These are phyloP conservation scores for Halictus rubicundus DNA, from an alignment of 1,140 invertebrate species.

Conservation along the genomic window DNA sequence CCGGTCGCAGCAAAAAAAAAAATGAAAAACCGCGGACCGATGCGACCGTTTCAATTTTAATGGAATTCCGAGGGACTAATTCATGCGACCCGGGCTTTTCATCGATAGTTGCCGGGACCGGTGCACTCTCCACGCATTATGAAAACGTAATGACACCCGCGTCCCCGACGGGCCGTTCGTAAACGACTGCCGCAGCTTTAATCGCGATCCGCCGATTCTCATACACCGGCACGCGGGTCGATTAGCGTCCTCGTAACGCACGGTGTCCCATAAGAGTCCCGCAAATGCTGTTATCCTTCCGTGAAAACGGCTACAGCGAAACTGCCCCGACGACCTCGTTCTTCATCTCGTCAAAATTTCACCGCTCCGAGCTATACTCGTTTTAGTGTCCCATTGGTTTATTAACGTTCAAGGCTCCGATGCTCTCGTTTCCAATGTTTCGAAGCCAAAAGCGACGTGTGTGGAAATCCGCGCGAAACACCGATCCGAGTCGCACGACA, in stretches of 20 bases:
- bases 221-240: not conserved
- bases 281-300: no score
- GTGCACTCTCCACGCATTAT: not conserved
- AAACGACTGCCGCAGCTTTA: constrained; percentile 18
- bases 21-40: no score
- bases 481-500: no score
- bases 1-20: not conserved
- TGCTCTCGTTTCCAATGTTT: not conserved
- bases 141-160: constrained; percentile 22
- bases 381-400: not conserved
- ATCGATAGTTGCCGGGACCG: not conserved
- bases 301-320: no score
- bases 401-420: not conserved
- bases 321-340: no score
- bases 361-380: not conserved
- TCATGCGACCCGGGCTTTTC: not conserved
- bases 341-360: not conserved
- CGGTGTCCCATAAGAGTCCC: not conserved
- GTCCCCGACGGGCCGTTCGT: not conserved
- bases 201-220: constrained; percentile 8
- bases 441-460: not conserved
- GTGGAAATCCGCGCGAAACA: constrained; percentile 8
- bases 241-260: not conserved
- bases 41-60: constrained; percentile 11
- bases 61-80: not conserved